phyloP scores from a whole-genome alignment of 2,797 vertebrate genomes.

The Sebastes glaucus region DNA sequence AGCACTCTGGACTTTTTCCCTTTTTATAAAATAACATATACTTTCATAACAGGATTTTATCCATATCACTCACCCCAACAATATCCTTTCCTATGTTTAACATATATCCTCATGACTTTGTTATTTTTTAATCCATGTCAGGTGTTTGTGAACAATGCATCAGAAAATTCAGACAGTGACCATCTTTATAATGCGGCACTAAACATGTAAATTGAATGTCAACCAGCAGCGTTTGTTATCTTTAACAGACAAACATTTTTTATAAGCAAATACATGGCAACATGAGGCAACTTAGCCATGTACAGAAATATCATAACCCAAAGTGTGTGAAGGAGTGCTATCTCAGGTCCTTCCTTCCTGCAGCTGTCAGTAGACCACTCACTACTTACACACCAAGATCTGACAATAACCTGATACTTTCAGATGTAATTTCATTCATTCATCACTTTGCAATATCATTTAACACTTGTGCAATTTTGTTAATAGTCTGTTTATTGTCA shows the following conservation, averaged over 20 bases:
- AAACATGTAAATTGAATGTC: neutral
- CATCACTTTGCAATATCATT: too few relatives aligned
- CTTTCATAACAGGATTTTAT: neutral
- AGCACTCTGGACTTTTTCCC: too few relatives aligned
- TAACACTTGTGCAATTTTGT: too few relatives aligned
- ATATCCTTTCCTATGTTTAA: neutral
- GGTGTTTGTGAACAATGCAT: neutral
- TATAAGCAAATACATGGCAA: neutral
- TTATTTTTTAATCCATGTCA: neutral
- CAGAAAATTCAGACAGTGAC: neutral
- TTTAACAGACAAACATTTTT: neutral
- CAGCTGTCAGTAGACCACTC: too few relatives aligned
- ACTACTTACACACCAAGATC: too few relatives aligned
- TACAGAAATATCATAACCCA: neutral
- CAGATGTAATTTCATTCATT: too few relatives aligned
- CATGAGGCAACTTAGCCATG: neutral
- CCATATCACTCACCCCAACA: neutral
- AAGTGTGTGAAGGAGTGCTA: too few relatives aligned
- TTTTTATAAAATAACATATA: neutral
- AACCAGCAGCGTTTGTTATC: neutral
- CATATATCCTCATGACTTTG: neutral
- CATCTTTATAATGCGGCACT: neutral
- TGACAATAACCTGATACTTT: too few relatives aligned
- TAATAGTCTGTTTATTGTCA: too few relatives aligned
- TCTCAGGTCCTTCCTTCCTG: too few relatives aligned